phyloP scores from a whole-genome alignment of 2,888 invertebrate species.

The Microplitis manilae region DNA sequence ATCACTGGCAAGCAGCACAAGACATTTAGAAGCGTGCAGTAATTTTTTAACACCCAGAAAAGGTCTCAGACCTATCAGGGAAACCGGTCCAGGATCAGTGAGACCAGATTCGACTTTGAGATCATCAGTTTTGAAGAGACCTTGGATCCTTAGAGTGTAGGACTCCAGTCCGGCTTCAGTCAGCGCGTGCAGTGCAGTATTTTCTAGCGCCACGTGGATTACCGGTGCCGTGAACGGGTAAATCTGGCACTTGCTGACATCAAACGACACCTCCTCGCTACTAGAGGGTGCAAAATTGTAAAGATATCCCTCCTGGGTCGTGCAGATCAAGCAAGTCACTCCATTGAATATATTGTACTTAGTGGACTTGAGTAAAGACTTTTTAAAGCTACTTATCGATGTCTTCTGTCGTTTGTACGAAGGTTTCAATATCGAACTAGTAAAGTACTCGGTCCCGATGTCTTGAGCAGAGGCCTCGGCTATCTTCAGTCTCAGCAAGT shows the following conservation, averaged over 20 bases:
- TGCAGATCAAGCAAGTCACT: conserved; percentile 77
- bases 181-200: conserved; percentile 81
- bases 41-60: conserved; percentile 78
- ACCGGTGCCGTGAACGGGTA: conserved; percentile 84
- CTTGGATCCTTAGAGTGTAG: conserved; percentile 78
- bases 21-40: conserved; percentile 72
- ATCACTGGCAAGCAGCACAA: conserved; percentile 76
- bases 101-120: conserved; percentile 72
- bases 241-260: conserved; percentile 61
- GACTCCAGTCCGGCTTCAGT: conserved; percentile 85
- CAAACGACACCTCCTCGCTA: conserved; percentile 50
- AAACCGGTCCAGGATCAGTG: conserved; percentile 74
- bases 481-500: conserved; percentile 73
- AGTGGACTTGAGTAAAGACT: conserved; percentile 73
- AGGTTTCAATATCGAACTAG: conserved; percentile 73
- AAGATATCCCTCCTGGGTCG: conserved; percentile 81
- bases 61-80: conserved; percentile 79
- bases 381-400: conserved; percentile 59
- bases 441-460: conserved; percentile 73
- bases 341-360: conserved; percentile 76
- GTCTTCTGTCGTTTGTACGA: conserved; percentile 64
- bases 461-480: conserved; percentile 69
- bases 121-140: conserved; percentile 72
- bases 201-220: conserved; percentile 78
- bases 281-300: conserved; percentile 76